Conservation (phyloP, 2,888 invertebrate species). For the Caenorhabditis afra region DNA sequence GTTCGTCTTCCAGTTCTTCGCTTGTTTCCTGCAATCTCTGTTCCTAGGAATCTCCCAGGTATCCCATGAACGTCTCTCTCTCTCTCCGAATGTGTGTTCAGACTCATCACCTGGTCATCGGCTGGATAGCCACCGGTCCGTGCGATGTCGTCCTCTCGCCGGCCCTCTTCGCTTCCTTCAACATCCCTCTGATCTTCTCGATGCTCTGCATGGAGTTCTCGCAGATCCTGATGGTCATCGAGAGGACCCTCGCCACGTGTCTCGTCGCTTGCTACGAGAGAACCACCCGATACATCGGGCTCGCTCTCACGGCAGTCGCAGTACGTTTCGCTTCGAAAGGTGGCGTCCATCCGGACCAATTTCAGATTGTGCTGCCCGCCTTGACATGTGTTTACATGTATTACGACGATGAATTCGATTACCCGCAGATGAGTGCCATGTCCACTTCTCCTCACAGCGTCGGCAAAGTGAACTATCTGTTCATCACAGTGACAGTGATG, state of each 20-base stretch:
- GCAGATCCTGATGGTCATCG: conserved; percentile 50
- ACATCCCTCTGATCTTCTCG: conserved; percentile 47
- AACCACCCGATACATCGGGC: conserved; percentile 34
- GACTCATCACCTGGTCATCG: conserved; percentile 41
- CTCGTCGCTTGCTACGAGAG: conserved; percentile 53
- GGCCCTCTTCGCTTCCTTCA: conserved; percentile 27
- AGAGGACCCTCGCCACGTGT: conserved; percentile 48
- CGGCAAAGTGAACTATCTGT: conserved; percentile 40
- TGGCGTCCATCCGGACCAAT: background rate
- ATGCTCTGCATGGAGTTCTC: conserved; percentile 56
- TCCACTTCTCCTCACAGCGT: conserved; percentile 39
- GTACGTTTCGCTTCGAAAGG: conserved; percentile 9
- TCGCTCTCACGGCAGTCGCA: conserved; percentile 22
- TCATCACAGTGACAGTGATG: conserved; percentile 31
- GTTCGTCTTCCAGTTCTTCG: conserved; percentile 34
- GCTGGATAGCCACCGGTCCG: conserved; percentile 24
- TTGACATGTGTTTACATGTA: conserved; percentile 44
- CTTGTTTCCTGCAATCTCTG: conserved; percentile 47
- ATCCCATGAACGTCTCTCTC: background rate
- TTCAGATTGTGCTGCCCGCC: conserved; percentile 31
- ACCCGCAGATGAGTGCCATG: conserved; percentile 57
- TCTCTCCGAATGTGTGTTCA: conserved; percentile 11
- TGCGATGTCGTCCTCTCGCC: conserved; percentile 50
- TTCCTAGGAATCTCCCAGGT: conserved; percentile 40
- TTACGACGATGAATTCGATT: conserved; percentile 39